These are phyloP conservation scores for Octomys mimax DNA, from an alignment of 2,797 vertebrate genomes.

Conservation along the genomic window DNA sequence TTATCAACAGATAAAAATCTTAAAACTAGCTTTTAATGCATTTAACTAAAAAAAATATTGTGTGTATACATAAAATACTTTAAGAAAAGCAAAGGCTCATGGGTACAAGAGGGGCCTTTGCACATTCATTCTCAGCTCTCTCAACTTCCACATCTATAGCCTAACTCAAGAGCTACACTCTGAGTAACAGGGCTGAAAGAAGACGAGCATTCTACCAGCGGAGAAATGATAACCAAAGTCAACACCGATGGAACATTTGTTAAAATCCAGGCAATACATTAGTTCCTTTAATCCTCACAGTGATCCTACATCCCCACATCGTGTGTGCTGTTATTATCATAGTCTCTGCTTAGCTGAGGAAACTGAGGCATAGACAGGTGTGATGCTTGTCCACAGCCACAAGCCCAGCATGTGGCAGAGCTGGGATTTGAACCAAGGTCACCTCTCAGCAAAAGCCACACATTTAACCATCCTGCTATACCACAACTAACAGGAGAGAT, in stretches of 20 bases:
- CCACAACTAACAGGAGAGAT: not conserved
- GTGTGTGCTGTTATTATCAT: not conserved
- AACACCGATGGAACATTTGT: not conserved
- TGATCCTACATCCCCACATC: not conserved
- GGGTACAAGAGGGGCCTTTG: not conserved
- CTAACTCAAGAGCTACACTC: conserved; percentile 59
- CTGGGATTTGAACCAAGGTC: conserved; percentile 11
- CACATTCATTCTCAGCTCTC: not conserved
- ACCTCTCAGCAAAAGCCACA: not conserved
- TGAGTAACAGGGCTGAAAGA: conserved; percentile 32
- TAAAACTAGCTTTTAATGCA: conserved; percentile 49
- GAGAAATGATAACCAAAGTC: not conserved
- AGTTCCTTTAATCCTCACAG: not conserved
- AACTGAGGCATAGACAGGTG: not conserved
- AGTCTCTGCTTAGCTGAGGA: not conserved
- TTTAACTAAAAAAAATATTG: conserved; percentile 43
- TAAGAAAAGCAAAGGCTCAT: not conserved
- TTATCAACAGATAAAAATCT: conserved; percentile 43
- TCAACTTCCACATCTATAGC: conserved; percentile 17
- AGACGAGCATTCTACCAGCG: not conserved
- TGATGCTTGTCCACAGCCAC: not conserved
- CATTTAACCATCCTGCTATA: not conserved
- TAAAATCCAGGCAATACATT: not conserved
- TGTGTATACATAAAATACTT: not conserved
- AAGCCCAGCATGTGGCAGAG: not conserved